Evolutionary conservation across 1,140 invertebrate genomes (phyloP).

Genomic region (Euura lappo): DNA sequence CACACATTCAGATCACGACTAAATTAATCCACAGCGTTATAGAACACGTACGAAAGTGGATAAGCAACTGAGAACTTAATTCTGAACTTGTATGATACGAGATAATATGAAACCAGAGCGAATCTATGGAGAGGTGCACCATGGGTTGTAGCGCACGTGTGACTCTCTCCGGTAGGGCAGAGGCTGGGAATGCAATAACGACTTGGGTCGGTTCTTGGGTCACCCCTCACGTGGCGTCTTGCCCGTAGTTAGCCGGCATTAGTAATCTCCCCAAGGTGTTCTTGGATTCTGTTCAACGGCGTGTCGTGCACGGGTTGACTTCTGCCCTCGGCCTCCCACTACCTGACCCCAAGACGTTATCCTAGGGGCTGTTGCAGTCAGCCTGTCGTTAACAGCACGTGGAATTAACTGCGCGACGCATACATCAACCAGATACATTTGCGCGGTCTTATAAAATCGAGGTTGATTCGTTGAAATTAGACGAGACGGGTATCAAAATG

Average conservation of each 20-base stretch:
- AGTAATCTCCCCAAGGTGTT: constrained; percentile 51
- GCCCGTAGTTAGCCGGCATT: constrained; percentile 51
- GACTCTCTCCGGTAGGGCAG: constrained; percentile 22
- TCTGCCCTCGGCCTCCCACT: neutral
- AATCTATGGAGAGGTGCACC: constrained; percentile 42
- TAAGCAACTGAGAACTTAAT: constrained; percentile 54
- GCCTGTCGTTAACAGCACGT: too few species aligned
- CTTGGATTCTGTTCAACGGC: constrained; percentile 34
- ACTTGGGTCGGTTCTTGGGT: constrained; percentile 33
- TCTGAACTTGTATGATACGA: constrained; percentile 23
- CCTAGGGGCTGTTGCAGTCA: too few species aligned
- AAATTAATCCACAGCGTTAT: constrained; percentile 33
- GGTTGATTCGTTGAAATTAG: too few species aligned
- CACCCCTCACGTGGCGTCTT: constrained; percentile 20
- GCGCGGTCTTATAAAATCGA: too few species aligned
- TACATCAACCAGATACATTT: too few species aligned
- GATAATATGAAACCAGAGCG: neutral
- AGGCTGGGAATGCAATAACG: constrained; percentile 47
- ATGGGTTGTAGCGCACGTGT: constrained; percentile 42
- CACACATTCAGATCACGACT: neutral
- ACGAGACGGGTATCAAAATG: too few species aligned
- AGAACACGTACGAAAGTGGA: constrained; percentile 56
- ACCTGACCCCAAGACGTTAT: too few species aligned
- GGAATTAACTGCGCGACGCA: too few species aligned
- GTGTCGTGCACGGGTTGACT: neutral